Evolutionary conservation across 1,140 invertebrate species (phyloP).

Genomic region (Physella acuta): DNA sequence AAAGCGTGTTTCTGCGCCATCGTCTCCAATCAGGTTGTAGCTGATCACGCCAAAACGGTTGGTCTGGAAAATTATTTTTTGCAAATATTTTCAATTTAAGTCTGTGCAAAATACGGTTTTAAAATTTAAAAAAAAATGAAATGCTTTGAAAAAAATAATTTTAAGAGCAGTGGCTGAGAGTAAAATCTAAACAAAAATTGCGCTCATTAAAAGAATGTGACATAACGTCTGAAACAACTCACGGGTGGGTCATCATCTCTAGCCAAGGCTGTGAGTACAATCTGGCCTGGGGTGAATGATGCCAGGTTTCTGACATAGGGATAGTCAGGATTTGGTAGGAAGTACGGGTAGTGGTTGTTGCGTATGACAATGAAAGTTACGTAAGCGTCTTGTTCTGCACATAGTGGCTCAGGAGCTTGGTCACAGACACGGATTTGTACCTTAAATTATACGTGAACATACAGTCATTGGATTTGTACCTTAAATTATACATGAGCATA

Average conservation of each 20-base stretch:
- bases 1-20: slow-evolving; percentile 39
- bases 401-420: slow-evolving; percentile 26
- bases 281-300: slow-evolving; percentile 1
- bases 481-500: no score
- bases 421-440: slow-evolving; percentile 35
- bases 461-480: no score
- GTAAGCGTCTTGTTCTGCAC: slow-evolving; percentile 16
- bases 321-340: slow-evolving; percentile 30
- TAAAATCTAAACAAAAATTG: no score
- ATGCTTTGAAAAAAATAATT: no score
- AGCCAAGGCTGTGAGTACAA: slow-evolving; percentile 31
- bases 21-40: slow-evolving; percentile 45
- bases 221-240: no score
- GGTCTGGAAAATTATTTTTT: slow-evolving; percentile 33
- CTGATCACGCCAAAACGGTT: slow-evolving; percentile 28
- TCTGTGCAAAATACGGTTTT: no score
- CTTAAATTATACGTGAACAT: slow-evolving; percentile 27
- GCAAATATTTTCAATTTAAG: no score
- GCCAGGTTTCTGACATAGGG: slow-evolving; percentile 25
- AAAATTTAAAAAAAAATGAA: no score
- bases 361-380: slow-evolving; percentile 37
- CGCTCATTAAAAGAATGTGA: no score
- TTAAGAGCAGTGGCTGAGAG: no score
- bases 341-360: slow-evolving; percentile 42
- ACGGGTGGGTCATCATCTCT: slow-evolving; percentile 42